Percentiles rank a stretch among this genome's conserved stretches.
phyloP scores from a whole-genome alignment of 2,113 vertebrate genomes.

The Pluvialis apricaria region DNA sequence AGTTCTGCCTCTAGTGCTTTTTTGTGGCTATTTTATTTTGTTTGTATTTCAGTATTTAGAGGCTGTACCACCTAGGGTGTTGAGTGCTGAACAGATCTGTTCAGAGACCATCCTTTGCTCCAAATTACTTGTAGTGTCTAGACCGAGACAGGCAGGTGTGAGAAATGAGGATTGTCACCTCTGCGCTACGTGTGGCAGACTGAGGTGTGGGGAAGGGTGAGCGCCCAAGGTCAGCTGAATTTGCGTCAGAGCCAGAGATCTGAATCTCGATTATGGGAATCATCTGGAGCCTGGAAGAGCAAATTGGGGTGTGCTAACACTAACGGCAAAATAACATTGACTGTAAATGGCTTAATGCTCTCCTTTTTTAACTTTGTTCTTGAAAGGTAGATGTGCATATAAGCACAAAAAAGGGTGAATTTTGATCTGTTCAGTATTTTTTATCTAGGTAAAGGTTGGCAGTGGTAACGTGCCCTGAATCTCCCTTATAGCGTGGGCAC shows the following conservation, averaged over 20 bases:
- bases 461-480: neutral
- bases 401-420: neutral
- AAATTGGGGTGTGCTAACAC: rapidly evolving
- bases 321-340: neutral
- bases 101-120: neutral
- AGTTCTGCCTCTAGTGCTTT: neutral
- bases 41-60: neutral
- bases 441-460: neutral
- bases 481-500: rapidly evolving
- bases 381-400: neutral
- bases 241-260: neutral
- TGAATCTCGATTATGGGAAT: neutral
- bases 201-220: neutral
- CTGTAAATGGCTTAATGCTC: rapidly evolving
- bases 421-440: neutral
- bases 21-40: neutral
- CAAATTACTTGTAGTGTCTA: neutral
- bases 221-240: neutral
- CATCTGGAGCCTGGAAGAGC: neutral
- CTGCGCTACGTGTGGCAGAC: neutral
- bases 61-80: neutral
- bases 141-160: neutral
- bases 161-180: conserved; percentile 4
- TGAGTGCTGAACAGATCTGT: neutral
- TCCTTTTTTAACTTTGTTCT: neutral